Conservation (phyloP, 2,113 vertebrate genomes). For the Sprattus sprattus region DNA sequence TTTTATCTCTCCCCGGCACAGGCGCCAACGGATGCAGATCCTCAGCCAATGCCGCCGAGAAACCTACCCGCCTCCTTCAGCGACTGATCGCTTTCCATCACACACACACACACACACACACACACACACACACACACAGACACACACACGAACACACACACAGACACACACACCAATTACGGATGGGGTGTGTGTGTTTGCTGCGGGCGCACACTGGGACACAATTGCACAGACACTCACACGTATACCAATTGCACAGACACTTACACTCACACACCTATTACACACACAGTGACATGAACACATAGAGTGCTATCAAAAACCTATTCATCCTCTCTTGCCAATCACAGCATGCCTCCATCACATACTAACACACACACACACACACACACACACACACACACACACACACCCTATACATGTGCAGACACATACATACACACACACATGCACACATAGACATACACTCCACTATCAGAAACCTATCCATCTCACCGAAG, state of each 20-base stretch:
- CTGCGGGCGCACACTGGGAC: background rate
- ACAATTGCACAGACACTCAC: constrained; percentile 23
- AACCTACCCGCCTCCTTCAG: background rate
- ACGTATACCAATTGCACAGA: background rate
- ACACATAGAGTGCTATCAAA: background rate
- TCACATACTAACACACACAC: constrained; percentile 14
- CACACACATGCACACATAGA: background rate
- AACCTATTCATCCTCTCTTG: background rate
- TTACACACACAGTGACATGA: background rate
- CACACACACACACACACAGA: no score
- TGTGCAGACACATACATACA: background rate
- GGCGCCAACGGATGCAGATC: background rate
- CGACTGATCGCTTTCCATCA: background rate
- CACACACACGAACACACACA: no score
- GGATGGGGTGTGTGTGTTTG: background rate
- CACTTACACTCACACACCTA: background rate
- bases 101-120: background rate
- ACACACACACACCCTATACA: background rate
- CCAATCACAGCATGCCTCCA: background rate
- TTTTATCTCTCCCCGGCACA: constrained; percentile 45
- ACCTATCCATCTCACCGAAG: background rate
- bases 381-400: constrained; percentile 9
- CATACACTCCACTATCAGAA: background rate
- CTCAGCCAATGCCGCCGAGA: background rate
- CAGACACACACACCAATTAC: background rate